Evolutionary conservation across 2,113 vertebrate genomes (phyloP).

Genomic region (Miniopterus natalensis): DNA sequence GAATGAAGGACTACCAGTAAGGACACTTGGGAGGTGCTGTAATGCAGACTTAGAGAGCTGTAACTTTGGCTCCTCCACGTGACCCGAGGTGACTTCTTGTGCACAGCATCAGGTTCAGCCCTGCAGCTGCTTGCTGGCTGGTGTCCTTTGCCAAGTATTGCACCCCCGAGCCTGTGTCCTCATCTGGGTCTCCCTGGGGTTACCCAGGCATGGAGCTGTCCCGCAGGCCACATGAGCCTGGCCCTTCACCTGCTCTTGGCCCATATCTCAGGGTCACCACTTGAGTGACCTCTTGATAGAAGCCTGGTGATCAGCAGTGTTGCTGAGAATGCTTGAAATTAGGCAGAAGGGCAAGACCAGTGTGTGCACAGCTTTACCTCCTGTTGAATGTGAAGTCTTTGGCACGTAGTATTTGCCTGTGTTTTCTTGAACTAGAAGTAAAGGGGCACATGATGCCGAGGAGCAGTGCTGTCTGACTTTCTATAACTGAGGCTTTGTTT

Average conservation of each 20-base stretch:
- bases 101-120: neutral
- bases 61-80: neutral
- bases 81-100: neutral
- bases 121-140: neutral
- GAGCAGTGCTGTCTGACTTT: neutral
- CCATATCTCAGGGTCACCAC: neutral
- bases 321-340: neutral
- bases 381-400: too few species aligned
- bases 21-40: neutral
- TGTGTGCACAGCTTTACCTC: neutral
- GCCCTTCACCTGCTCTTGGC: neutral
- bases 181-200: neutral
- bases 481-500: neutral
- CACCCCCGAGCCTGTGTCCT: neutral
- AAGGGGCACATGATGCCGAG: neutral
- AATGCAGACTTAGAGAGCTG: neutral
- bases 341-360: neutral
- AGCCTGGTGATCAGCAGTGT: neutral
- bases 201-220: too few species aligned
- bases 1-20: neutral
- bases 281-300: neutral
- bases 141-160: neutral
- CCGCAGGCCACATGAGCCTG: neutral
- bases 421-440: neutral
- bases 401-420: neutral